Conservation (phyloP, 1,140 invertebrate genomes). For the Ooceraea biroi region DNA sequence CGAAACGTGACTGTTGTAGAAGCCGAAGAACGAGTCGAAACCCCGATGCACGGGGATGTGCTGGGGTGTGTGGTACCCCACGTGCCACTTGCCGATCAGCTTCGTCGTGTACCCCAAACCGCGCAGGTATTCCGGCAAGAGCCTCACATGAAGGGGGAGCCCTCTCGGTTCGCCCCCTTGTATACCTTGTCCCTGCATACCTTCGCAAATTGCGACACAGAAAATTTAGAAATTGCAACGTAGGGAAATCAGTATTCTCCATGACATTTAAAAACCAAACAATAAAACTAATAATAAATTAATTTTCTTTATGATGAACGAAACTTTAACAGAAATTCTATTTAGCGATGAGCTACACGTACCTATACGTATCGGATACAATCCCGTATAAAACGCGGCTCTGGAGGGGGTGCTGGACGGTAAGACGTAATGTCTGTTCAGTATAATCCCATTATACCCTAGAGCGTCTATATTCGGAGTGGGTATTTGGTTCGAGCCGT, state of each 20-base stretch:
- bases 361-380: slow-evolving; percentile 90
- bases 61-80: slow-evolving; percentile 88
- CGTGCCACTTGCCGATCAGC: slow-evolving; percentile 91
- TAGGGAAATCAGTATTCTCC: no score
- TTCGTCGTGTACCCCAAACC: slow-evolving; percentile 89
- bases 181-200: slow-evolving; percentile 88
- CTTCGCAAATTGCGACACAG: slow-evolving; percentile 72
- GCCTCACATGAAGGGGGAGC: slow-evolving; percentile 86
- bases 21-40: slow-evolving; percentile 90
- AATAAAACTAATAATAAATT: no score
- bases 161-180: slow-evolving; percentile 86
- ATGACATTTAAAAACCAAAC: no score
- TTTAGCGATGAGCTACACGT: slow-evolving; percentile 66
- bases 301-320: no score
- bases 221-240: no score
- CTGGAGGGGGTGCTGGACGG: slow-evolving; percentile 89
- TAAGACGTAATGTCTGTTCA: slow-evolving; percentile 89
- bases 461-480: slow-evolving; percentile 90
- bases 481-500: slow-evolving; percentile 90
- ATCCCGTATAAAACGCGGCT: slow-evolving; percentile 89
- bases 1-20: slow-evolving; percentile 88
- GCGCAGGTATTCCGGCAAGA: slow-evolving; percentile 87
- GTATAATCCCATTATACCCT: slow-evolving; percentile 89
- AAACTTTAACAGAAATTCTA: not conserved
- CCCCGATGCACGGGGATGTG: slow-evolving; percentile 89